Conservation (phyloP, 2,113 vertebrate genomes). For the Vidua macroura region DNA sequence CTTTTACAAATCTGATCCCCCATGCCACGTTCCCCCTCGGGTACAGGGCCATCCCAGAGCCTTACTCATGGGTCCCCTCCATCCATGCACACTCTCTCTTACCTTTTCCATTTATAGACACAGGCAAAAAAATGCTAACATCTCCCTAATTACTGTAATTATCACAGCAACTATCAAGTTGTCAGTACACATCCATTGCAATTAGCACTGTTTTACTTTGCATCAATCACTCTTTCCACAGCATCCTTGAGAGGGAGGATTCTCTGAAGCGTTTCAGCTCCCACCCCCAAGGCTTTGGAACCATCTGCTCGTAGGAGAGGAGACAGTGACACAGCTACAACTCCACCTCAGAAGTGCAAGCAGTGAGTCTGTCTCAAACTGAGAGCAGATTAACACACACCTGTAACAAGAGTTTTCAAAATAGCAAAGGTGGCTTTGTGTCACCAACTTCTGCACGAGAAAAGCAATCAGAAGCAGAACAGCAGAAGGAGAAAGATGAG, state of each 20-base stretch:
- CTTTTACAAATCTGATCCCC: neutral
- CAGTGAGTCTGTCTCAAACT: neutral
- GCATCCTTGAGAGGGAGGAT: slow-evolving; percentile 5
- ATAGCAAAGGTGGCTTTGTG: neutral
- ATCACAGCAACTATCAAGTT: slow-evolving; percentile 64
- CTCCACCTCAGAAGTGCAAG: neutral
- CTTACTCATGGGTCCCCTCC: neutral
- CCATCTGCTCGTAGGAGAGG: slow-evolving; percentile 13
- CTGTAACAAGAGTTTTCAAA: neutral
- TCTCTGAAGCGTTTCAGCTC: slow-evolving; percentile 7
- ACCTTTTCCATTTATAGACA: slow-evolving; percentile 48
- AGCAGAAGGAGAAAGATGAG: neutral
- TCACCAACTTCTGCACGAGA: neutral
- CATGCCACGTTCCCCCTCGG: neutral
- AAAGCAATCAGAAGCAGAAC: neutral
- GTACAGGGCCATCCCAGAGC: neutral
- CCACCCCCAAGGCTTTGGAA: neutral
- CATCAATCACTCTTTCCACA: slow-evolving; percentile 53
- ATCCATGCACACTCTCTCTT: neutral
- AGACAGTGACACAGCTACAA: neutral
- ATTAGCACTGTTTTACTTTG: slow-evolving; percentile 62
- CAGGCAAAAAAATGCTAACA: neutral
- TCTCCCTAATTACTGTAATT: slow-evolving; percentile 61
- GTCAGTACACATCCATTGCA: slow-evolving; percentile 65
- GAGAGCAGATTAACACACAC: neutral